Base-by-base conservation (phyloP, 2,888 invertebrate species). In the Alcis repandata region DNA sequence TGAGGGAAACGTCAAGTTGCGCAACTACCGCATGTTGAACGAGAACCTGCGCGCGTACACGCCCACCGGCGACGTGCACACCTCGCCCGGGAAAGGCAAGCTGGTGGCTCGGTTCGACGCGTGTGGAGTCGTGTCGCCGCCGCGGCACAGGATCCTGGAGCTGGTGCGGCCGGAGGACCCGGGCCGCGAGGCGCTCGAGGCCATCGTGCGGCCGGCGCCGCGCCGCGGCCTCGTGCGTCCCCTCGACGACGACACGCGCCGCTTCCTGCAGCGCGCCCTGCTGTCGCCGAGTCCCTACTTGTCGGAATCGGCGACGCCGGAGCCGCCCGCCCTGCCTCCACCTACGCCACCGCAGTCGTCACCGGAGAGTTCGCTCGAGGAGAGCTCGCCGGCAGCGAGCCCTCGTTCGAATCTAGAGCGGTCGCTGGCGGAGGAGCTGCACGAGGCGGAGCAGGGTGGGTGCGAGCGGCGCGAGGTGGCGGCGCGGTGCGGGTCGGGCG, bases 151-250 rank as follows among this genome's bases (percentile, higher is more conserved):
- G 69, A 91, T 94, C 60, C 80, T 94, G 36, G 89, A 90, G 69
- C 83, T 94, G 33, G 80, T 94, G 48, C 78, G 89, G 22, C 89
- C 91, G 0, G 90, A 86, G 46, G 91, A 92, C 58, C 89, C 90
- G 0, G 92, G 90, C 0, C 81, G 87, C 2, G 91, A 90, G 9
- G 85, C 89, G 27, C 79, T 93, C 49, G 91, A 90, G 72, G 92
- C 89, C 15, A 92, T 93, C 62, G 91, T 93, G 48, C 78, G 88
- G 63, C 90, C 93, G 0, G 80, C 86, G 13, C 87, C 90, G 10
- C 84, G 92, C 8, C 85, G 91, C 1, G 91, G 89, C 7, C 83
- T 90, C 17, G 74, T 84, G 19, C 80, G 88, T 9, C 92, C 92
- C 0, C 76, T 91, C 6, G 91, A 92, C 66, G 92, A 92, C 15